These are phyloP conservation scores for Triops longicaudatus DNA, from an alignment of 1,140 invertebrate genomes.

Conservation along the genomic window DNA sequence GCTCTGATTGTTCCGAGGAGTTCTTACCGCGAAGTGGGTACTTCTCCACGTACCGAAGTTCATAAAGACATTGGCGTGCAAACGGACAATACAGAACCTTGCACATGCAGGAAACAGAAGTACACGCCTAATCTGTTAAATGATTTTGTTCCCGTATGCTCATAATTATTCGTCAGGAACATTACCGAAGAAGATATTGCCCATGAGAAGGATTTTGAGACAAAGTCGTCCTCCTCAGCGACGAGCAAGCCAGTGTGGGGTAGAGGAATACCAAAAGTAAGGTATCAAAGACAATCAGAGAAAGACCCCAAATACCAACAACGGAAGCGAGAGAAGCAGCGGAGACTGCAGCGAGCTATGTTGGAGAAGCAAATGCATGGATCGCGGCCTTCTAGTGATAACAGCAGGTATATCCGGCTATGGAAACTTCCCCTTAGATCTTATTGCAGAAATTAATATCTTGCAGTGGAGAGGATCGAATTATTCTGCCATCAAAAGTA, in stretches of 20 bases:
- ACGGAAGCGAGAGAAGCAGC: conserved; percentile 17
- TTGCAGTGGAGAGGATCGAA: conserved; percentile 20
- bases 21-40: not conserved
- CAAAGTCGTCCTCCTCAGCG: not conserved
- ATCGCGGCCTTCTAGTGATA: conserved; percentile 26
- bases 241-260: not conserved
- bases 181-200: not conserved
- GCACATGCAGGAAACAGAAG: not conserved
- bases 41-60: not conserved
- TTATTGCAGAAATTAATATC: not conserved
- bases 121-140: not conserved
- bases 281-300: conserved; percentile 22
- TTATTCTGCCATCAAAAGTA: conserved; percentile 1
- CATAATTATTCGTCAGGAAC: not conserved
- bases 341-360: conserved; percentile 8
- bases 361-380: conserved; percentile 28
- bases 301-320: conserved; percentile 23
- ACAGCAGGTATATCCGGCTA: not conserved
- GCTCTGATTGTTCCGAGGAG: not conserved
- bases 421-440: not conserved
- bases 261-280: not conserved
- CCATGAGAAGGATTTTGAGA: not conserved
- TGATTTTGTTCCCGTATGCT: not conserved
- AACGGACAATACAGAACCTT: not conserved
- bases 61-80: not conserved